Percentiles rank a stretch among this genome's conserved stretches.
These are phyloP conservation scores for Endotricha flammealis DNA, from an alignment of 2,888 invertebrate genomes.

Conservation along the genomic window DNA sequence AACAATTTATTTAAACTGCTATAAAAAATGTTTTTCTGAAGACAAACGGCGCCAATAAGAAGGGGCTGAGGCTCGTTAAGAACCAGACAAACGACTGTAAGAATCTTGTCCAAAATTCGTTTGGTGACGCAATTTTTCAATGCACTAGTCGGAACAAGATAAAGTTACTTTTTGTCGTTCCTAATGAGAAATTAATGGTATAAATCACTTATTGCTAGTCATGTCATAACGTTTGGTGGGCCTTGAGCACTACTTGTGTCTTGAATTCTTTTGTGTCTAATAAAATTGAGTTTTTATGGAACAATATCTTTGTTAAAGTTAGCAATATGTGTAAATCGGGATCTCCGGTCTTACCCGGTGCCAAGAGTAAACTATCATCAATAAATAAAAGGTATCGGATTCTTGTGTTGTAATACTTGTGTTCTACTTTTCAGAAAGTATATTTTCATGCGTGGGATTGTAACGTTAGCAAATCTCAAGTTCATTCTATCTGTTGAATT, in stretches of 20 bases:
- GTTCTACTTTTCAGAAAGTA: too few relatives aligned
- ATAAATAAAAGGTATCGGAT: conserved; percentile 45
- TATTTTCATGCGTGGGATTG: too few relatives aligned
- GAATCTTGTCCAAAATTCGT: conserved; percentile 39
- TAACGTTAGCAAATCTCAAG: too few relatives aligned
- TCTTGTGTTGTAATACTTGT: too few relatives aligned
- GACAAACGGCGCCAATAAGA: conserved; percentile 1
- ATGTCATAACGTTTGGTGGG: conserved; percentile 29
- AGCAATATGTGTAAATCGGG: conserved; percentile 53
- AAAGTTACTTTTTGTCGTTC: conserved; percentile 31
- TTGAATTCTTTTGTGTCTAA: background rate
- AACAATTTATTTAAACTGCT: background rate
- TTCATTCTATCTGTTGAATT: too few relatives aligned
- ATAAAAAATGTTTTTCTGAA: background rate
- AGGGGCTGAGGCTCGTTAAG: conserved; percentile 13
- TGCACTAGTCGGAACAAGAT: conserved; percentile 56
- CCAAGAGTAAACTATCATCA: conserved; percentile 34
- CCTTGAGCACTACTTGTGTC: conserved; percentile 33
- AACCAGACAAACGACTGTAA: conserved; percentile 21
- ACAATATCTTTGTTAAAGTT: background rate
- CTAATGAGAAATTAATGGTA: conserved; percentile 65
- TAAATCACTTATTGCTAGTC: conserved; percentile 39
- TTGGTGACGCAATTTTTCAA: conserved; percentile 53
- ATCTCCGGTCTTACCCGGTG: conserved; percentile 19
- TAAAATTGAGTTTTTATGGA: background rate